Evolutionary conservation across 2,888 invertebrate species (phyloP), one percentile per base, ranked within the genome.

Genomic region (Rhopalosiphum nymphaeae): DNA sequence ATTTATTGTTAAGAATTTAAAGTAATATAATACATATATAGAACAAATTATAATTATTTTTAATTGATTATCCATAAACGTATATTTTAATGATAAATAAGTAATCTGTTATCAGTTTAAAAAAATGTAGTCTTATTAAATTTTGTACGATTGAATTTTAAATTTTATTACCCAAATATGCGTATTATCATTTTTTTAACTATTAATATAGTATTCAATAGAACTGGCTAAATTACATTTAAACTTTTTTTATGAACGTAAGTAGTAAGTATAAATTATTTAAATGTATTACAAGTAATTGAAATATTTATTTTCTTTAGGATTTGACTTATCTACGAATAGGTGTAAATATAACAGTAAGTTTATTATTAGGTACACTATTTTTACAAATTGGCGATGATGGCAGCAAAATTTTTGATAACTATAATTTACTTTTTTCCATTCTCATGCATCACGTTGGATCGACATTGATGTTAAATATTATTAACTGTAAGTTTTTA

Each of bases 371-470:
- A 95, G 98, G 98, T 1, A 96, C 97, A 10, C 96, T 98, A 78
- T 98, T 98, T 96, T 97, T 97, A 95, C 96, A 97, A 95, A 97
- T 97, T 4, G 98, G 98, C 1, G 97, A 97, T 95, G 97, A 98
- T 95, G 98, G 98, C 0, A 97, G 97, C 0, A 96, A 97, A 95
- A 98, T 98, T 0, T 95, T 98, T 91, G 98, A 98, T 95, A 98
- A 98, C 96, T 98, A 98, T 95, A 98, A 98, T 96, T 97, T 98
- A 94, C 96, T 99, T 25, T 99, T 99, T 96, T 98, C 98, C 61
- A 98, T 98, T 95, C 96, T 99, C 94, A 98, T 99, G 96, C 99
- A 99, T 96, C 98, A 98, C 95, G 98, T 98, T 96, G 98, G 98
- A 98, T 97, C 98, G 3, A 98, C 98, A 0, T 98, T 98, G 98